Evolutionary conservation across 1,140 invertebrate species (phyloP).

Genomic region (Drosophila novamexicana): DNA sequence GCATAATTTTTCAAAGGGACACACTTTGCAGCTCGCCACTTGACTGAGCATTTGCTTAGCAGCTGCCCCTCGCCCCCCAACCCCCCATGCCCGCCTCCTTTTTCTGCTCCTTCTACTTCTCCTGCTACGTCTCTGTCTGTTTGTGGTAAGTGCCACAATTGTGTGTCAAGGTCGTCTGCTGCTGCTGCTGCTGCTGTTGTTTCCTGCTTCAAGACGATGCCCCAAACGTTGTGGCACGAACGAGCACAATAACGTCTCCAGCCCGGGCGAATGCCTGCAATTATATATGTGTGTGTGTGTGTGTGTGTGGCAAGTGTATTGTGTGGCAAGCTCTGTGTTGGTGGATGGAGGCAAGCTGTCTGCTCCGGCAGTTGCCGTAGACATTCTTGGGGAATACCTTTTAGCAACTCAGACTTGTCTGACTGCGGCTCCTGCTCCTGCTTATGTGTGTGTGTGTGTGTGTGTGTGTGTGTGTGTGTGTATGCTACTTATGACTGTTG

Average conservation of each 20-base stretch:
- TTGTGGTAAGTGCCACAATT: constrained; percentile 29
- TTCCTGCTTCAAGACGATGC: constrained; percentile 79
- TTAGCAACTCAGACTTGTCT: constrained; percentile 80
- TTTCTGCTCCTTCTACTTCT: not conserved
- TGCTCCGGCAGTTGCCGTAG: constrained; percentile 44
- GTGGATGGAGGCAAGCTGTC: constrained; percentile 11
- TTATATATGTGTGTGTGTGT: constrained; percentile 15
- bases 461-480: constrained; percentile 27
- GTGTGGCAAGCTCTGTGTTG: constrained; percentile 29
- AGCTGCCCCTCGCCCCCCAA: not conserved
- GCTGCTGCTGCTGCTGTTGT: constrained; percentile 44
- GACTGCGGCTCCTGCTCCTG: constrained; percentile 28
- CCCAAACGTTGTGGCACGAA: constrained; percentile 37
- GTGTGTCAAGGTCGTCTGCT: constrained; percentile 74
- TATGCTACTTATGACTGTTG: constrained; percentile 37
- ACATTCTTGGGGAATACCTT: constrained; percentile 80
- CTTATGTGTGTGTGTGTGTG: constrained; percentile 7
- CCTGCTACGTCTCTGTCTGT: constrained; percentile 3
- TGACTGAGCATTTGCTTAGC: constrained; percentile 61
- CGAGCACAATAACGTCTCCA: constrained; percentile 75
- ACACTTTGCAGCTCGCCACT: constrained; percentile 54
- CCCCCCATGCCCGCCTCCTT: not conserved
- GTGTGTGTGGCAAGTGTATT: constrained; percentile 62
- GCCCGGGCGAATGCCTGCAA: constrained; percentile 28
- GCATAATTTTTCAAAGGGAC: constrained; percentile 68